phyloP scores from a whole-genome alignment of 1,140 invertebrate species.

The Caerostris extrusa region DNA sequence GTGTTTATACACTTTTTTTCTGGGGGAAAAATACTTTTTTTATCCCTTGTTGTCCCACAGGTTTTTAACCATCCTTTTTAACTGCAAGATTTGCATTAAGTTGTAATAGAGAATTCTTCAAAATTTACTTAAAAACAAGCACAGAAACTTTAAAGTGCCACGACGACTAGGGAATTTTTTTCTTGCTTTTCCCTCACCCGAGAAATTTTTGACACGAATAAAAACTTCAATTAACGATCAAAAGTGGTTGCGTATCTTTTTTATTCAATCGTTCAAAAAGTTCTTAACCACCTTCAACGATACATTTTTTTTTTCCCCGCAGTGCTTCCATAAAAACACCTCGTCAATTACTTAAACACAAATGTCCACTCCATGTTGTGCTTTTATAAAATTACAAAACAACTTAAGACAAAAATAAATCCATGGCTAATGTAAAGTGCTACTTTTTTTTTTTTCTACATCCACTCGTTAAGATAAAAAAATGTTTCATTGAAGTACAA shows the following conservation, averaged over 20 bases:
- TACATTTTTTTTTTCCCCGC: not conserved
- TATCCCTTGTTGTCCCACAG: slow-evolving; percentile 10
- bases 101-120: slow-evolving; percentile 58
- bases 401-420: slow-evolving; percentile 39
- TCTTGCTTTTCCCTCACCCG: not conserved
- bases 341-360: slow-evolving; percentile 23
- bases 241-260: slow-evolving; percentile 62
- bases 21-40: not conserved
- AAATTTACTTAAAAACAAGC: slow-evolving; percentile 59
- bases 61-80: slow-evolving; percentile 74
- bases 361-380: slow-evolving; percentile 49
- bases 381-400: slow-evolving; percentile 51
- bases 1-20: slow-evolving; percentile 46
- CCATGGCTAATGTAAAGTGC: not conserved
- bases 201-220: slow-evolving; percentile 19
- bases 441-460: not conserved
- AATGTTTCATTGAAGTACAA: not conserved
- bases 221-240: slow-evolving; percentile 74
- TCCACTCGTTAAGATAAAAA: not conserved
- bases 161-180: slow-evolving; percentile 50
- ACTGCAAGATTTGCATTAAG: slow-evolving; percentile 72
- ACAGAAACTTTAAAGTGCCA: slow-evolving; percentile 1
- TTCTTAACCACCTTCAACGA: slow-evolving; percentile 24
- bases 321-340: not conserved
- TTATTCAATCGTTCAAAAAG: slow-evolving; percentile 27